These are phyloP conservation scores for Panurus biarmicus DNA, from an alignment of 2,113 vertebrate genomes.

Conservation along the genomic window DNA sequence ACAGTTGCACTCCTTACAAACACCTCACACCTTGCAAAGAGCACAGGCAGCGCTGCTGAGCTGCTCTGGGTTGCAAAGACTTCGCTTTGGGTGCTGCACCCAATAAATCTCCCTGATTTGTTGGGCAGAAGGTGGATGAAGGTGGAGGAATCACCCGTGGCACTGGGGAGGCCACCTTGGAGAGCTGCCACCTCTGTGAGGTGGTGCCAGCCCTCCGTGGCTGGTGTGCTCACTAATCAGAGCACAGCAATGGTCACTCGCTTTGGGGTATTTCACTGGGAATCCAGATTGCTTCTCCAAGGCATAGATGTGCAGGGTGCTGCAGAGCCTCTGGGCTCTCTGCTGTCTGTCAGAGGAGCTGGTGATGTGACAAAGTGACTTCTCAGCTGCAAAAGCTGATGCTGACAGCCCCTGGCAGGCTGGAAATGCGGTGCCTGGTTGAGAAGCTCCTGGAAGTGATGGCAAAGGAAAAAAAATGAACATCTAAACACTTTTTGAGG, in stretches of 20 bases:
- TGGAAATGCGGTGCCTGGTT: background rate
- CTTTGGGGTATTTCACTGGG: background rate
- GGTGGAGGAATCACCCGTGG: background rate
- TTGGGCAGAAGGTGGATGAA: background rate
- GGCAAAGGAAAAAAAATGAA: background rate
- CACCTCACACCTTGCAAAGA: background rate
- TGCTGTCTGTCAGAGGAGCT: background rate
- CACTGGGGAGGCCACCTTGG: background rate
- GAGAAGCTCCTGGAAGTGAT: background rate
- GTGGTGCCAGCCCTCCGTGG: background rate
- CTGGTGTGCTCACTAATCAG: background rate
- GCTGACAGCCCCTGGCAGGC: background rate
- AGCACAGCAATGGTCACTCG: background rate
- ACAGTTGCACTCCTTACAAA: background rate
- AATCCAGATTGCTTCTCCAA: background rate
- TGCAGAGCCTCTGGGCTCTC: background rate
- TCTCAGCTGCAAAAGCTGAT: background rate
- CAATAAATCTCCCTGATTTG: background rate
- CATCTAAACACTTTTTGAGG: background rate
- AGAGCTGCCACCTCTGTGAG: background rate
- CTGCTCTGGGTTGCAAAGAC: background rate
- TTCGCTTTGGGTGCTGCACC: accelerated
- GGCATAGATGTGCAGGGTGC: background rate
- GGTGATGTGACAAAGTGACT: background rate
- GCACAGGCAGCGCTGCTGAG: background rate